Evolutionary conservation across 2,888 invertebrate genomes (phyloP), one percentile per base, ranked within the genome.

Genomic region (Anagyrus pseudococci): DNA sequence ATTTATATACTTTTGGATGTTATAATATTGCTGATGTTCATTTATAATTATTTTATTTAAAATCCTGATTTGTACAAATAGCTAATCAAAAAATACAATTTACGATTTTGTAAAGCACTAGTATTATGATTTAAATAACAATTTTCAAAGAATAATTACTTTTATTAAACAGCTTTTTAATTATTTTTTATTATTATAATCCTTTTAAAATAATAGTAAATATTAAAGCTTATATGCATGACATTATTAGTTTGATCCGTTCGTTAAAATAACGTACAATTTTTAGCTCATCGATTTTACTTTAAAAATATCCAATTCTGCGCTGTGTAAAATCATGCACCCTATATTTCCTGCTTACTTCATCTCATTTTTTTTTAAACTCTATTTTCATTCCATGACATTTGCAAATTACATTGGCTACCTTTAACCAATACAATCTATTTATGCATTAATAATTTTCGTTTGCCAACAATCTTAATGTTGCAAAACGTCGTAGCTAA

Each of bases 281-380:
- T 37, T 15, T 2, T 37, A 37, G 33, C 15, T 37, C 20, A 33
- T 50, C 44, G 29, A 13, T 13, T 1, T 50, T 15, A 15, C 29
- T 44, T 37, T 23, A 46, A 25, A 17, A 29, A 46, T 37, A 13
- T 61, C 57, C 54, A 60, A 61, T 57, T 57, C 58, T 65, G 58
- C 54, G 56, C 49, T 41, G 29, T 50, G 20, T 57, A 26, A 44
- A 43, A 44, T 55, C 41, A 46, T 46, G 33, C 33, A 37, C 50
- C 26, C 49, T 53, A 52, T 52, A 17, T 4, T 13, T 37, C 19
- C 48, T 54, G 37, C 17, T 22, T 29, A 49, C 13, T 33, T 26
- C 6, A 43, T 37, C 19, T 46, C 13, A 4, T 53, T 53, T n/a
- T 47, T 17, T 26, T 43, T 44, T n/a, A n/a, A n/a, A n/a, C n/a